Evolutionary conservation across 2,888 invertebrate genomes (phyloP), one percentile per base, ranked within the genome.

Genomic region (Melanargia galathea): DNA sequence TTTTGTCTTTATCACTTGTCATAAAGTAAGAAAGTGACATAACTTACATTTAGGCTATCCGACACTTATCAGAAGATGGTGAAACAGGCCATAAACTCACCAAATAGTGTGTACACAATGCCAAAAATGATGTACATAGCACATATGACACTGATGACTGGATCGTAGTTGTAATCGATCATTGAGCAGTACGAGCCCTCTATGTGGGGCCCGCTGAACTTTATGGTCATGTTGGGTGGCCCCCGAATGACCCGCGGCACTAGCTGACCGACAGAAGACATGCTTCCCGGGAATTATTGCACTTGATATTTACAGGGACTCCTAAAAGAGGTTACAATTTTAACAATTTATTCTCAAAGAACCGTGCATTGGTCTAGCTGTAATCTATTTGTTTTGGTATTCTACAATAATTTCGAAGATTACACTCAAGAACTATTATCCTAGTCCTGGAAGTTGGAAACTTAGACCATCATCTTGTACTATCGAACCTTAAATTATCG

Each of bases 71-170:
- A n/a, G n/a, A n/a, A n/a, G n/a, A n/a, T n/a, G n/a, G n/a, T n/a
- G n/a, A n/a, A n/a, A 7, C 33, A 10, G 35, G 35, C 13, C 16
- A 16, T 5, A 52, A 6, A 91, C 94, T 94, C 87, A 96, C 96
- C 97, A 81, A 96, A 95, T 70, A 97, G 92, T 68, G 96, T 96
- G 81, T 96, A 97, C 63, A 97, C 93, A 71, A 97, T 93, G 65
- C 97, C 97, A 85, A 97, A 96, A 46, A 95, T 93, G 71, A 95
- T 93, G 79, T 95, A 95, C 91, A 95, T 93, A 66, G 93, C 93
- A 82, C 94, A 94, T 68, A 95, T 92, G 64, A 94, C 86, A 64
- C 95, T 94, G 26, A 93, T 90, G 51, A 93, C 87, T 52, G 94
- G 92, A 74, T 95, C 94, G 83, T 95, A 95, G 77, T 93, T 92